Percentiles rank a stretch among this genome's conserved stretches.
These are phyloP conservation scores for Endomychus coccineus DNA, from an alignment of 2,888 invertebrate species.

Conservation along the genomic window DNA sequence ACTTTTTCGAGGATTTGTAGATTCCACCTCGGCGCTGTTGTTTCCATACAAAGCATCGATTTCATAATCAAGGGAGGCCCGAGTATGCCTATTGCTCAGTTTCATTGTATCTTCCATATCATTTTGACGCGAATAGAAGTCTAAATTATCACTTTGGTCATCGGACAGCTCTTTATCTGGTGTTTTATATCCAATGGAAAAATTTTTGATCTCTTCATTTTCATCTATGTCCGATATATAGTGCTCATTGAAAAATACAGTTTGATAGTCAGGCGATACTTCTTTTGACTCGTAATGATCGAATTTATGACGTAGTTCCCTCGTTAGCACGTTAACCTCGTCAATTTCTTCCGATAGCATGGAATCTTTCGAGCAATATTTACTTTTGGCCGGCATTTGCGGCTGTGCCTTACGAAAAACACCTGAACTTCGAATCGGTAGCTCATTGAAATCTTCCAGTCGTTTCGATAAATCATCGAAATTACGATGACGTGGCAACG, in stretches of 20 bases:
- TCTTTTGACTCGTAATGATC: conserved; percentile 20
- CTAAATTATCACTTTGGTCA: no score
- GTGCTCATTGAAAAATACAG: conserved; percentile 38
- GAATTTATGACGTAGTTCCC: conserved; percentile 31
- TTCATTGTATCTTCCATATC: no score
- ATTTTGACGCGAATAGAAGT: no score
- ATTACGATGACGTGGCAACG: conserved; percentile 31
- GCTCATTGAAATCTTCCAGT: conserved; percentile 15
- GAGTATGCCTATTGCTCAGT: no score
- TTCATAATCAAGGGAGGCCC: no score
- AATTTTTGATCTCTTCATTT: conserved; percentile 40
- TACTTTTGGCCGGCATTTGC: conserved; percentile 22
- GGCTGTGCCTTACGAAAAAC: neutral
- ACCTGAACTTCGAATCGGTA: no score
- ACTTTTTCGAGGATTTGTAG: neutral
- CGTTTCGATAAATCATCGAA: conserved; percentile 27
- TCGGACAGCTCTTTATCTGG: conserved; percentile 27
- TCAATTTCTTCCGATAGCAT: conserved; percentile 37
- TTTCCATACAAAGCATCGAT: no score
- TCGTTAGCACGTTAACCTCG: conserved; percentile 35
- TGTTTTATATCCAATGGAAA: conserved; percentile 32
- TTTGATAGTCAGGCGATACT: conserved; percentile 14
- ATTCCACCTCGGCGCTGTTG: conserved; percentile 4
- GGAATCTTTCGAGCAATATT: conserved; percentile 36
- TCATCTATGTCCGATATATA: conserved; percentile 44